Evolutionary conservation across 2,113 vertebrate genomes (phyloP).

Genomic region (Morone saxatilis): DNA sequence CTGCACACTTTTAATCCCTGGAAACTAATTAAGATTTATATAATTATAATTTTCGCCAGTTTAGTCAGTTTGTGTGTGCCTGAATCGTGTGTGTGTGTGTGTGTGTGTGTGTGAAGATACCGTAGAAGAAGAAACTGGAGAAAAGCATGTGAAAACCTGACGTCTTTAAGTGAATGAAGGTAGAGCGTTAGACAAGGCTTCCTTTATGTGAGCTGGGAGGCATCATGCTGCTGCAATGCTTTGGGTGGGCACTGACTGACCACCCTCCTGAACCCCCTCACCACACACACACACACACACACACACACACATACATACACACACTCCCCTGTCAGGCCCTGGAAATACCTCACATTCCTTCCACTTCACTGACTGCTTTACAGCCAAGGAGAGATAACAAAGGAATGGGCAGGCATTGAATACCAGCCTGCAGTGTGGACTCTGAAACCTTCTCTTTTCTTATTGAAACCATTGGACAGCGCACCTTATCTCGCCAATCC

Average conservation of each 20-base stretch:
- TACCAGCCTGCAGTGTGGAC: slow-evolving; percentile 56
- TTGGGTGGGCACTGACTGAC: slow-evolving; percentile 74
- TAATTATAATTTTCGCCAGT: slow-evolving; percentile 79
- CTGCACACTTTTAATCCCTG: slow-evolving; percentile 84
- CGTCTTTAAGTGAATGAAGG: slow-evolving; percentile 55
- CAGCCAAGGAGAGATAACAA: slow-evolving; percentile 80
- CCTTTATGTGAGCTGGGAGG: slow-evolving; percentile 70
- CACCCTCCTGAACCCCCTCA: slow-evolving; percentile 59
- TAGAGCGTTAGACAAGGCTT: slow-evolving; percentile 68
- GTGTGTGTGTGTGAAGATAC: slow-evolving; percentile 19
- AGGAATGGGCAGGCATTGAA: slow-evolving; percentile 74
- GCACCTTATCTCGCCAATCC: slow-evolving; percentile 58
- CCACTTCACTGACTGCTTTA: slow-evolving; percentile 78
- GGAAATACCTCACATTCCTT: slow-evolving; percentile 84
- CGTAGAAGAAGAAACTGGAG: slow-evolving; percentile 35
- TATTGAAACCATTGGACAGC: slow-evolving; percentile 52
- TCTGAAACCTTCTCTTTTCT: slow-evolving; percentile 37
- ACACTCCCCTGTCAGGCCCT: slow-evolving; percentile 70
- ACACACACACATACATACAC: slow-evolving; percentile 31
- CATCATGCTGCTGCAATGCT: slow-evolving; percentile 62
- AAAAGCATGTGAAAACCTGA: slow-evolving; percentile 44
- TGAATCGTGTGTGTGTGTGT: slow-evolving; percentile 18
- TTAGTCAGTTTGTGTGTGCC: slow-evolving; percentile 57
- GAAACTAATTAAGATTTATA: slow-evolving; percentile 86
- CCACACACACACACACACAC: slow-evolving; percentile 25